Percentiles rank a stretch among this genome's conserved stretches.
These are phyloP conservation scores for Crotalus viridis DNA, from an alignment of 2,113 vertebrate genomes.

Conservation along the genomic window DNA sequence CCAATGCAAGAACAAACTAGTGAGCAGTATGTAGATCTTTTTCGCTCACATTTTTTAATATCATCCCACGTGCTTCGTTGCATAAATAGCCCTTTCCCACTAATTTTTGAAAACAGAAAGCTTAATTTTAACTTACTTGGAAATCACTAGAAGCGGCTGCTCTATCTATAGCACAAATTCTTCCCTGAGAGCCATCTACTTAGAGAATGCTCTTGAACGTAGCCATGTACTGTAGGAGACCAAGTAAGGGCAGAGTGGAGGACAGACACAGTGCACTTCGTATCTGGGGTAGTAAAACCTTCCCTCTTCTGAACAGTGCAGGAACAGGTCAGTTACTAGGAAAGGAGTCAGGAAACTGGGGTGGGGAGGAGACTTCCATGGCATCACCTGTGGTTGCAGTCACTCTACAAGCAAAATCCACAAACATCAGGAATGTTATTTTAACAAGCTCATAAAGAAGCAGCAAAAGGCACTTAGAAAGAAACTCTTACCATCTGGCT, in stretches of 20 bases:
- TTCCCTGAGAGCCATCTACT: neutral
- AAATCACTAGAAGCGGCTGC: neutral
- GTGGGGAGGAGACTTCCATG: neutral
- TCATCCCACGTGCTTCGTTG: neutral
- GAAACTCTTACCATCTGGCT: conserved; percentile 11
- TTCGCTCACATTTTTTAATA: neutral
- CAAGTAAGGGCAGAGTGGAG: neutral
- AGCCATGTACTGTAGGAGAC: neutral
- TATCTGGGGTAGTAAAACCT: neutral
- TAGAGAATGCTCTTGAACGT: neutral
- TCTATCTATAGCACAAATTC: neutral
- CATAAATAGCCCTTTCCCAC: neutral
- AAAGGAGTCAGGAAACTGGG: neutral
- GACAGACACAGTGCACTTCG: neutral
- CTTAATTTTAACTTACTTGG: neutral
- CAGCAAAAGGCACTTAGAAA: neutral
- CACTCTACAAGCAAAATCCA: neutral
- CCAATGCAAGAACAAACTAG: neutral
- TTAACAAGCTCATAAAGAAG: conserved; percentile 13
- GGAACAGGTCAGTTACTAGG: neutral
- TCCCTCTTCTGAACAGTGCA: neutral
- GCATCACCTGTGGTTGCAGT: neutral
- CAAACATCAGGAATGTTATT: conserved; percentile 1
- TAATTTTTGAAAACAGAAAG: neutral
- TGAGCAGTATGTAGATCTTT: neutral